Conservation (phyloP, 1,140 invertebrate genomes). For the Acromyrmex heyeri region DNA sequence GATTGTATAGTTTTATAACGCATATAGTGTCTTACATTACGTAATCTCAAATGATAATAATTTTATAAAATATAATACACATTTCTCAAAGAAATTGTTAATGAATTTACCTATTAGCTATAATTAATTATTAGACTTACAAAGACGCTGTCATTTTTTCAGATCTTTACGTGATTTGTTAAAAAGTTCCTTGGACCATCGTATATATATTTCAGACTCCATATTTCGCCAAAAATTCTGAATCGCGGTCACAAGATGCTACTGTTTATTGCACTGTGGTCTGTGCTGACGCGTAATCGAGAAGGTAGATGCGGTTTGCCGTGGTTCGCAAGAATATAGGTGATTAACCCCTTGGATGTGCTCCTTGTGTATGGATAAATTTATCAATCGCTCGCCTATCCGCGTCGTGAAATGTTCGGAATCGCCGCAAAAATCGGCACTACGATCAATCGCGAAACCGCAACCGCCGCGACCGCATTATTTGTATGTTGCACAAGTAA, state of each 20-base stretch:
- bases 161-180: neutral
- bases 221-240: conserved; percentile 23
- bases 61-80: neutral
- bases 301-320: conserved; percentile 79
- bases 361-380: conserved; percentile 46
- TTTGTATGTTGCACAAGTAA: conserved; percentile 56
- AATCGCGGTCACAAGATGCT: conserved; percentile 67
- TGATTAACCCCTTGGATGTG: conserved; percentile 77
- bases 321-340: conserved; percentile 75
- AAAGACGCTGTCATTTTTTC: neutral
- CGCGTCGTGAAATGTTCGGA: conserved; percentile 46
- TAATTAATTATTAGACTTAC: neutral
- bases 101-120: neutral
- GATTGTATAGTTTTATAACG: neutral
- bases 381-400: conserved; percentile 52
- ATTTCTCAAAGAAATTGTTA: neutral
- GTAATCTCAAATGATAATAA: neutral
- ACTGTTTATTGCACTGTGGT: conserved; percentile 81
- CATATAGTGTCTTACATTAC: neutral
- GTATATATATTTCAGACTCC: neutral
- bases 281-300: conserved; percentile 78
- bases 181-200: neutral
- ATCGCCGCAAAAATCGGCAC: conserved; percentile 71
- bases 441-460: conserved; percentile 69
- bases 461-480: conserved; percentile 69